Evolutionary conservation across 2,888 invertebrate species (phyloP), one percentile per base, ranked within the genome.

Genomic region (Tetragonisca angustula): DNA sequence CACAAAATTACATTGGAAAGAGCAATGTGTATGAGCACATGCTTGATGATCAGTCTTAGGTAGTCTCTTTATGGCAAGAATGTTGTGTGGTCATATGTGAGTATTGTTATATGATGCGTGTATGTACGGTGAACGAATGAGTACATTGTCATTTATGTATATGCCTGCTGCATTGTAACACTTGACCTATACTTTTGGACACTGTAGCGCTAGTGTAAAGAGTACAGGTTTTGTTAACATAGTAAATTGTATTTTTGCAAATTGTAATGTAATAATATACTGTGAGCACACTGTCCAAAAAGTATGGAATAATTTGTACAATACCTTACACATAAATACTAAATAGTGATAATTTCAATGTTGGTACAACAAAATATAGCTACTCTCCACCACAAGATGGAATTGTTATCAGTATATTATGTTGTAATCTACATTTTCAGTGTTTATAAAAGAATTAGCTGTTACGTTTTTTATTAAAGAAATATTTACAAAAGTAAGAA

Each of bases 171-270:
- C 87, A 91, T 92, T 92, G 88, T 93, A 91, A 92, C 91, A 92
- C 88, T 91, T 92, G 92, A 93, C 91, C 91, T 92, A 92, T 93
- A 93, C 92, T 93, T 93, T 94, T 93, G 93, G 93, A 93, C 93
- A 92, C 85, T 92, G 91, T 91, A 90, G 91, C 90, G 86, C 86
- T 90, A 91, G 89, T 89, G 90, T 92, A 88, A 90, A 85, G 89
- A 85, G 84, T 84, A 88, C 88, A 88, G 85, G 83, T 89, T 91
- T 89, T 89, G 90, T 91, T 91, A 90, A 90, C 84, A 92, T 91
- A 92, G 90, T 90, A 90, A 90, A 88, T 90, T 86, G 88, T 93
- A 93, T 93, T 93, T 93, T 93, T 93, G 91, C 91, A 93, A 89
- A 89, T 89, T 87, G 78, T 90, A 92, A 90, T 88, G 87, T 90